Percentiles rank a stretch among this genome's conserved stretches.
phyloP scores from a whole-genome alignment of 2,113 vertebrate genomes.

The Orcinus orca region DNA sequence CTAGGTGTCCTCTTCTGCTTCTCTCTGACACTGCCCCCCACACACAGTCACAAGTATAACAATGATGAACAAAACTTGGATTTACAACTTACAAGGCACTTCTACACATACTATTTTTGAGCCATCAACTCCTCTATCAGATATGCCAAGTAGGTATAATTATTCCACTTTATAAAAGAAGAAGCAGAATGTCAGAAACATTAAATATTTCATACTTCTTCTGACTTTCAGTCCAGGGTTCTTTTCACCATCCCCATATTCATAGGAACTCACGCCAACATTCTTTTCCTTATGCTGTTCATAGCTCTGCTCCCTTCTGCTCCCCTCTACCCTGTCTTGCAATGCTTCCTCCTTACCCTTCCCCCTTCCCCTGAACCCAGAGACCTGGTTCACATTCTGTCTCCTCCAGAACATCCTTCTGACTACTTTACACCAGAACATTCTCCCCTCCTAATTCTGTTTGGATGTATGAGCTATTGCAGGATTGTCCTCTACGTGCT shows the following conservation, averaged over 20 bases:
- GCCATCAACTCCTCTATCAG: not conserved
- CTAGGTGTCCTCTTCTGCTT: not conserved
- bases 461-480: not conserved
- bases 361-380: not conserved
- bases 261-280: not conserved
- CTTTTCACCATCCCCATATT: not conserved
- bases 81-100: not conserved
- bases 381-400: not conserved
- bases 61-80: not conserved
- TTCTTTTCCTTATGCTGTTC: not conserved
- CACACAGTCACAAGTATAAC: not conserved
- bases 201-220: not conserved
- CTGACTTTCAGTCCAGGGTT: not conserved
- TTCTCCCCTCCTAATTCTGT: not conserved
- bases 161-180: not conserved
- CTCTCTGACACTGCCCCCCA: not conserved
- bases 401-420: not conserved
- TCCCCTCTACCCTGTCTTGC: not conserved
- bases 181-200: constrained; percentile 1
- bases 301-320: not conserved
- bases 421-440: not conserved
- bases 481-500: not conserved
- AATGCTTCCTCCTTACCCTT: not conserved
- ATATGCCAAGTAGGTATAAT: not conserved
- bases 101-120: not conserved